Evolutionary conservation across 2,888 invertebrate species (phyloP), one percentile per base, ranked within the genome.

Genomic region (Lysandra coridon): DNA sequence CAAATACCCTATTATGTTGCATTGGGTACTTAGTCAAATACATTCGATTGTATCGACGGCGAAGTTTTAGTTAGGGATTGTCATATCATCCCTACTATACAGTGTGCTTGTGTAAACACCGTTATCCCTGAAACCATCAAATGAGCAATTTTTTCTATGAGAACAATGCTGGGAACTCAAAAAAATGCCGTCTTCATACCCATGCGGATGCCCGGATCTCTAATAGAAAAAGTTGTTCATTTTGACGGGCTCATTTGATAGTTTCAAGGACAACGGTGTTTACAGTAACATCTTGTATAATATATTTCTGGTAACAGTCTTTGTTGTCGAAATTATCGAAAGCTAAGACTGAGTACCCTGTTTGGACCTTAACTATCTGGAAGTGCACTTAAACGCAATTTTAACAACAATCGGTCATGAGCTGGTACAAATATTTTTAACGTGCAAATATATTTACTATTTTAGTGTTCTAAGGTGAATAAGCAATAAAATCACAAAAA

Each of bases 401-500:
- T 0, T 64, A 69, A 69, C 69, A 69, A 64, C 30, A 64, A 33
- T 14, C 1, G 14, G 33, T 33, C 69, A 69, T 5, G 17, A 12
- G 1, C 33, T 33, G 33, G 33, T 69, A 69, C 69, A 69, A 69
- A 69, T 69, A 69, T 69, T 33, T 64, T 23, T 69, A 33, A 69
- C 14, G 4, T 33, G 69, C 33, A 14, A 69, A 69, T 33, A 69
- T 69, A 69, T 69, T 69, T 69, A 33, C 69, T 14, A 69, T 69
- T 37, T 33, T 69, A 69, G 69, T 23, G 33, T 33, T 64, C 10
- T 33, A 69, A 33, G 69, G 6, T 69, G 69, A 69, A 69, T 14
- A 69, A 69, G 69, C 69, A 69, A 69, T 69, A 69, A 69, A 69
- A 69, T 69, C 69, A 69, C 17, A 12, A 69, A 33, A 69, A 33